A percentile compares a stretch with the other conserved stretches of the same genome.
These are phyloP conservation scores for Melangyna quadrimaculata DNA, from an alignment of 2,888 invertebrate species.

Conservation along the genomic window DNA sequence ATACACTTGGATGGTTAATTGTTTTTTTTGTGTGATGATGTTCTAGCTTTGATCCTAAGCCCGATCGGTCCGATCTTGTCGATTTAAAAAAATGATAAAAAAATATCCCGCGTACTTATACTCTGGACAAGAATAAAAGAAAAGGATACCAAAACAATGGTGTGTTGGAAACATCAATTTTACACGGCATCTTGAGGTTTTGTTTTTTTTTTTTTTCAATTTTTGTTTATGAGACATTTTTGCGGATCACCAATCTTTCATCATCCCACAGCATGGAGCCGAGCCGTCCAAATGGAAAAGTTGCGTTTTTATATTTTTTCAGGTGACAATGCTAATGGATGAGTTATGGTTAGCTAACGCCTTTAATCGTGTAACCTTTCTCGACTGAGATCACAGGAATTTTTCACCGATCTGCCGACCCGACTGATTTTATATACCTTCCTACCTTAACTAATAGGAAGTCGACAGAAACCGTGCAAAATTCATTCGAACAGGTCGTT, in stretches of 20 bases:
- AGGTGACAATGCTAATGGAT: slow-evolving; percentile 69
- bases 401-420: slow-evolving; percentile 44
- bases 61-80: slow-evolving; percentile 38
- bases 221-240: background rate
- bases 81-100: slow-evolving; percentile 18
- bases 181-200: slow-evolving; percentile 51
- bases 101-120: background rate
- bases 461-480: slow-evolving; percentile 56
- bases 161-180: slow-evolving; percentile 63
- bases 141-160: slow-evolving; percentile 48
- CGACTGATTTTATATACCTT: background rate
- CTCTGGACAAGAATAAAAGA: background rate
- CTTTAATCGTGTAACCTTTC: slow-evolving; percentile 43
- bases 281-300: slow-evolving; percentile 38
- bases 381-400: slow-evolving; percentile 54
- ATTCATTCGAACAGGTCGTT: slow-evolving; percentile 64
- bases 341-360: slow-evolving; percentile 69
- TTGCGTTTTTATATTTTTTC: slow-evolving; percentile 18
- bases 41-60: slow-evolving; percentile 39
- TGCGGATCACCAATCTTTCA: slow-evolving; percentile 44
- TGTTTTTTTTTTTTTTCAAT: background rate
- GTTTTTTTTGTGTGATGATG: slow-evolving; percentile 23
- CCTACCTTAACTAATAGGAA: no score
- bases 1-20: slow-evolving; percentile 64
- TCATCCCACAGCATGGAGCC: slow-evolving; percentile 13